Evolutionary conservation across 2,113 vertebrate species (phyloP).

Genomic region (Oplegnathus fasciatus): DNA sequence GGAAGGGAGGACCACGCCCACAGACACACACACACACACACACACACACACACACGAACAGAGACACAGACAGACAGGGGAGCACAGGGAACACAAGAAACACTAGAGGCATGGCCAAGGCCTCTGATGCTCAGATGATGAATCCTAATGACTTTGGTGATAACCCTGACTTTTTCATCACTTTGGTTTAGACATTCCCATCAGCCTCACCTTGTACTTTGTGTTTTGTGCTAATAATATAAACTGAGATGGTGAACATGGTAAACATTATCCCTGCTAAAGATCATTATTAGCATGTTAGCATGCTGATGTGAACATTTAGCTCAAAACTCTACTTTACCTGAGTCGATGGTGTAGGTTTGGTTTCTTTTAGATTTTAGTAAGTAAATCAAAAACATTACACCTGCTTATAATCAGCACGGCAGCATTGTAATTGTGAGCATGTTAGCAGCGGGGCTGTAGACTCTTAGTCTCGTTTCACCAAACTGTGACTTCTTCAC

Average conservation of each 20-base stretch:
- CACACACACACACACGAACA: too few relatives aligned
- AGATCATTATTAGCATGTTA: background rate
- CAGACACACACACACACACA: too few relatives aligned
- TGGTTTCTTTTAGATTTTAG: too few relatives aligned
- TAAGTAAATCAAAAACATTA: background rate
- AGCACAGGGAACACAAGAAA: too few relatives aligned
- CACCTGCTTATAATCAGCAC: background rate
- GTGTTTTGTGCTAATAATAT: background rate
- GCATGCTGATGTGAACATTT: background rate
- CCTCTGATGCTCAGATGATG: background rate
- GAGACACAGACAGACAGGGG: too few relatives aligned
- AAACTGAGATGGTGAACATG: background rate
- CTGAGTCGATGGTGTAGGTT: background rate
- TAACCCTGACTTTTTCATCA: background rate
- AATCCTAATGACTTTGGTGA: background rate
- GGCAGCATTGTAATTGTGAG: background rate
- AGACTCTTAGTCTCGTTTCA: background rate
- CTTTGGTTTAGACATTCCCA: background rate
- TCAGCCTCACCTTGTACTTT: background rate
- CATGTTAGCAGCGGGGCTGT: background rate
- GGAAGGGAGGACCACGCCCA: too few relatives aligned
- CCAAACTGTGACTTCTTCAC: constrained; percentile 25
- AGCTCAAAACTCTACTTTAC: background rate
- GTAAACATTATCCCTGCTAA: background rate
- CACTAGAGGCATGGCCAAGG: too few relatives aligned